These are phyloP conservation scores for Andrena hattorfiana DNA, from an alignment of 2,888 invertebrate species.

Conservation along the genomic window DNA sequence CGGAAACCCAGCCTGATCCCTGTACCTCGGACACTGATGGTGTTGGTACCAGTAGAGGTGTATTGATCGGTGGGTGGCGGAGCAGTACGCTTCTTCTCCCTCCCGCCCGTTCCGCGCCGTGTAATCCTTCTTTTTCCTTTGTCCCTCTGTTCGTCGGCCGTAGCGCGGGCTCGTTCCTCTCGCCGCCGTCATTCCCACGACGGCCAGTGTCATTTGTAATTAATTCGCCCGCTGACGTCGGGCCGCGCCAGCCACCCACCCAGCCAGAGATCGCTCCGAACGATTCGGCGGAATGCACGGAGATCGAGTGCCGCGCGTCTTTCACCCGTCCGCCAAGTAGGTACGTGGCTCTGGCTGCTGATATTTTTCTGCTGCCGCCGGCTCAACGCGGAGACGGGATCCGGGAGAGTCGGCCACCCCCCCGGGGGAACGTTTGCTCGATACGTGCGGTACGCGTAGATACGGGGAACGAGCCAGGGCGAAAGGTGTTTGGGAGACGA, in stretches of 20 bases:
- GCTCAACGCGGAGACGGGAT: not conserved
- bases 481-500: conserved; percentile 55
- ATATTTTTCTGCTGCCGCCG: conserved; percentile 31
- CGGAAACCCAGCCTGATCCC: conserved; percentile 43
- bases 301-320: no score
- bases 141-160: conserved; percentile 22
- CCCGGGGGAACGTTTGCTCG: conserved; percentile 30
- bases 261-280: not conserved
- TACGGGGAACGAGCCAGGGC: conserved; percentile 52
- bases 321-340: no score
- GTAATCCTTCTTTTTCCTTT: conserved; percentile 37
- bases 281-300: no score
- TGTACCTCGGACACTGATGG: conserved; percentile 52
- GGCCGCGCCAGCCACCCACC: no score
- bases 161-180: conserved; percentile 8
- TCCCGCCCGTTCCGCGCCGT: conserved; percentile 1
- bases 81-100: conserved; percentile 67
- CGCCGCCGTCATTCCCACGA: conserved; percentile 27
- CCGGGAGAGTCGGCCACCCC: not conserved
- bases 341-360: conserved; percentile 3
- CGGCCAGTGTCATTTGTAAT: conserved; percentile 37
- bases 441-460: conserved; percentile 52
- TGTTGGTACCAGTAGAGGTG: conserved; percentile 78
- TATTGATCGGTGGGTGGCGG: conserved; percentile 82
- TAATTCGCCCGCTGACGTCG: conserved; percentile 16